Conservation (phyloP, 2,797 vertebrate genomes). For the Neoniphon sammara region DNA sequence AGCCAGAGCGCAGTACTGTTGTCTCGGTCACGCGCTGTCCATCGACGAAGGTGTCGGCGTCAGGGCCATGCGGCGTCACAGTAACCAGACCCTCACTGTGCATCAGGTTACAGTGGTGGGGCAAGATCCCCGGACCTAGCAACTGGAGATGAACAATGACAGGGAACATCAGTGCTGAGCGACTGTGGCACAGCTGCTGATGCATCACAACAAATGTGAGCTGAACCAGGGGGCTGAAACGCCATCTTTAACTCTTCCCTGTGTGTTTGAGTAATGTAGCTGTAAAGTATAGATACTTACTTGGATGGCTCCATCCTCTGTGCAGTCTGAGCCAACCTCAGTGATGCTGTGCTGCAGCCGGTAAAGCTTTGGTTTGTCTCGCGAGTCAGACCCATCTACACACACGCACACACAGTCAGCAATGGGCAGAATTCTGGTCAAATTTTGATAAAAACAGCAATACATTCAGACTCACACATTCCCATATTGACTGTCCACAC, state of each 20-base stretch:
- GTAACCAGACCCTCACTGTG: constrained; percentile 96
- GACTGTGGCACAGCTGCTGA: no score
- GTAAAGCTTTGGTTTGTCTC: constrained; percentile 99
- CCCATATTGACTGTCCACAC: constrained; percentile 49
- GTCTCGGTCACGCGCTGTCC: constrained; percentile 93
- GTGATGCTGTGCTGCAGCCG: constrained; percentile 95
- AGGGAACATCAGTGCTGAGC: neutral
- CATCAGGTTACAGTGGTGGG: constrained; percentile 97
- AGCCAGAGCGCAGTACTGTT: constrained; percentile 92
- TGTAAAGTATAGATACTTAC: constrained; percentile 67
- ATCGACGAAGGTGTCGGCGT: constrained; percentile 94
- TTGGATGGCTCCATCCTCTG: constrained; percentile 95
- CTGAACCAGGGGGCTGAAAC: no score
- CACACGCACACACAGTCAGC: constrained; percentile 27
- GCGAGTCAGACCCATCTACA: constrained; percentile 96
- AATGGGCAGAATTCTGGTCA: neutral
- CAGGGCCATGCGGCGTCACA: constrained; percentile 90
- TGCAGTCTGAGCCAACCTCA: constrained; percentile 94
- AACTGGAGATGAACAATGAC: constrained; percentile 76
- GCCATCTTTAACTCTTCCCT: no score
- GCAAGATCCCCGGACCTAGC: constrained; percentile 93
- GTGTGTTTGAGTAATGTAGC: neutral
- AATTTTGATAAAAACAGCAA: neutral
- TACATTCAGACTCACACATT: constrained; percentile 6
- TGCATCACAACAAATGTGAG: neutral